Base-by-base conservation (phyloP, 2,888 invertebrate species). In the Danaus chrysippus region DNA sequence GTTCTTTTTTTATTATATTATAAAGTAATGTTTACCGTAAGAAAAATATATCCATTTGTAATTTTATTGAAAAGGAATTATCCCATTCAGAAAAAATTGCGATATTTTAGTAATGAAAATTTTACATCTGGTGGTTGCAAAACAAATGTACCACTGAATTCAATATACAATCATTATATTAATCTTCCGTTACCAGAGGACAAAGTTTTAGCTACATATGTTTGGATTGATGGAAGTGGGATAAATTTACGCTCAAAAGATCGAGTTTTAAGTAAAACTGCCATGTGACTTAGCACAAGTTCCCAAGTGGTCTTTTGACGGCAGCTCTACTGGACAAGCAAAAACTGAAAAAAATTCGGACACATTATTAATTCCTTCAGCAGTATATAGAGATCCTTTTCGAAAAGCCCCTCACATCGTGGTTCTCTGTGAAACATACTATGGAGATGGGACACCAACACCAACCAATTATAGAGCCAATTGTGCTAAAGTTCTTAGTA, bases 221-320 rank as follows among this genome's bases (percentile, higher is more conserved):
- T 96, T 10, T 96, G 96, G 96, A 94, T 96, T 69, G 96, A 96
- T 77, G 95, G 95, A n/a, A 94, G 93, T 54, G 95, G 95, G 17
- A 94, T 95, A 71, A 89, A 93, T 69, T 77, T 96, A 66, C 91
- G 96, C 44, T 91, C 92, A 52, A 95, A 96, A 83, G 94, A 94
- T 65, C 91, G 94, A 53, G 91, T 95, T 1, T 77, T 95, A 54
- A 88, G 93, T 70, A 91, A n/a, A 91, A 73, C 81, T 91, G 19
- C 95, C 95, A 17, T 91, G 86, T 68, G 74, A 84, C 42, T 84
- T 93, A 53, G 67, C 72, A 49, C 71, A 70, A 69, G 73, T 94
- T 17, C 98, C 98, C 0, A 91, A 94, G 61, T 98, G 98, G 98
- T 96, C 97, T 70, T 98, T 96, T 77, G 98, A 98, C 84, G 98